phyloP scores from a whole-genome alignment of 2,797 vertebrate genomes.

The Nannoperca obscura region DNA sequence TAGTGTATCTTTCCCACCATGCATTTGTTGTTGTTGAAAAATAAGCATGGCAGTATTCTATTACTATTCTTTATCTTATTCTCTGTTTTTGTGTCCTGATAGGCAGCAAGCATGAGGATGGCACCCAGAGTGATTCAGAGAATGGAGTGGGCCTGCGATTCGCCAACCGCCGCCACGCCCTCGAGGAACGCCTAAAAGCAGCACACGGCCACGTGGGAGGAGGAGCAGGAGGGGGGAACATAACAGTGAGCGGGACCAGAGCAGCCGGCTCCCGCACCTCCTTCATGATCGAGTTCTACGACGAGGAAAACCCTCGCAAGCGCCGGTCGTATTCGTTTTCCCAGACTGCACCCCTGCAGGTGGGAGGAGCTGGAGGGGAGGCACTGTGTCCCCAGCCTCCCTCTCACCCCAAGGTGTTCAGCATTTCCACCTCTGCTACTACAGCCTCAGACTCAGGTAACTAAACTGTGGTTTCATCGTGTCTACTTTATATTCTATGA shows the following conservation, averaged over 20 bases:
- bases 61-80: background rate
- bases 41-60: background rate
- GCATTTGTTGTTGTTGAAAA: slow-evolving; percentile 14
- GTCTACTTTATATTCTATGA: background rate
- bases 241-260: slow-evolving; percentile 83
- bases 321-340: slow-evolving; percentile 95
- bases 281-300: slow-evolving; percentile 96
- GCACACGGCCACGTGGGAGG: slow-evolving; percentile 80
- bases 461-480: background rate
- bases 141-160: slow-evolving; percentile 91
- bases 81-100: slow-evolving; percentile 39
- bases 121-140: slow-evolving; percentile 97
- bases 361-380: slow-evolving; percentile 82
- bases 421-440: slow-evolving; percentile 81
- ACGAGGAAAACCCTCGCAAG: slow-evolving; percentile 94
- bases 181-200: slow-evolving; percentile 92
- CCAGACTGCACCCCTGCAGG: slow-evolving; percentile 85
- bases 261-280: slow-evolving; percentile 87
- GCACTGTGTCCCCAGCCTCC: slow-evolving; percentile 90
- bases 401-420: slow-evolving; percentile 84
- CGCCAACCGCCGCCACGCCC: slow-evolving; percentile 88
- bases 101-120: slow-evolving; percentile 98
- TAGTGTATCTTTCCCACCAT: background rate
- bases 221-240: slow-evolving; percentile 61
- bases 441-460: slow-evolving; percentile 76